Evolutionary conservation across 2,113 vertebrate genomes (phyloP), one percentile per base, ranked within the genome.

Genomic region (Cebidichthys violaceus): DNA sequence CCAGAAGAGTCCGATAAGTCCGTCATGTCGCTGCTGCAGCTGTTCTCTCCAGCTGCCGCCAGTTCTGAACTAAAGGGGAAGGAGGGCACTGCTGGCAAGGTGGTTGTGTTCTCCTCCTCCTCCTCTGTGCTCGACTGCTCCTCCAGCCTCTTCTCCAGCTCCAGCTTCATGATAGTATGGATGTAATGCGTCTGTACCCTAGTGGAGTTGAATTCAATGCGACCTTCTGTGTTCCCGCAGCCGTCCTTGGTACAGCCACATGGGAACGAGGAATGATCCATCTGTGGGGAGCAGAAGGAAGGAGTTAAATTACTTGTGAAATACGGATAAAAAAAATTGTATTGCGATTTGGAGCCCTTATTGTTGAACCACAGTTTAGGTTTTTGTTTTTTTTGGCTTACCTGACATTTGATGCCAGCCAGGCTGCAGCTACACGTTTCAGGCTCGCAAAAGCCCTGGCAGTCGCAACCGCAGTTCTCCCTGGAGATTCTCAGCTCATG

Each of bases 321-420:
- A 59, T 65, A 2, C 6, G 39, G 2, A 22, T 41, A 67, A 57
- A 4, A 79, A 62, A n/a, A 31, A 5, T 22, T 35, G 47, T 29
- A 11, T 33, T 45, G 9, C 77, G 22, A 67, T 57, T 8, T 33
- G 43, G 8, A 71, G 37, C 33, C 55, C 0, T 8, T 54, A 6
- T 8, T 54, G 31, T 76, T 59, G 11, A 39, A 73, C n/a, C 8
- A 20, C 29, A 33, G 67, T 74, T 84, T 45, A 0, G 2, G 35
- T 11, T 1, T 45, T 60, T 57, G n/a, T 74, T 37, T 68, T 22
- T 11, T 10, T 11, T 10, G 41, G 57, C 88, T 72, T 90, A 99
- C 98, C 97, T 99, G 98, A 93, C 98, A 99, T 68, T 99, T 98
- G 86, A 99, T 99, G 83, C 98, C 98, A 0, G 97, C 98, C 81